Conservation (phyloP, 2,888 invertebrate species). For the Heliconius ismenius region DNA sequence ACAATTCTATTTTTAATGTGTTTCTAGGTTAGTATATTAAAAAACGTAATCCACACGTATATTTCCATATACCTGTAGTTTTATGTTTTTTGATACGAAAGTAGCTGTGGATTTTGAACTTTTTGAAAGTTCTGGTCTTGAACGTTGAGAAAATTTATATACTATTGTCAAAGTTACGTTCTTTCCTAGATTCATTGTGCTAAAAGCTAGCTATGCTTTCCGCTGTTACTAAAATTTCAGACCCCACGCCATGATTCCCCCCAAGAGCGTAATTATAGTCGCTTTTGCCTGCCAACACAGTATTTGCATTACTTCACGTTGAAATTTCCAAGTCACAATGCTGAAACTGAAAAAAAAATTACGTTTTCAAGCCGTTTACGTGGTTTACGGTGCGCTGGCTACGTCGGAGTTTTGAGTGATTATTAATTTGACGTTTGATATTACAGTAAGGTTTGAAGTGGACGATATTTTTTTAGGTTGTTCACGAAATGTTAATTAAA, state of each 20-base stretch:
- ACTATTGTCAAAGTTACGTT: conserved; percentile 15
- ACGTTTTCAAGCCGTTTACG: conserved; percentile 44
- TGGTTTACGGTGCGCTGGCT: conserved; percentile 44
- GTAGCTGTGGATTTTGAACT: background rate
- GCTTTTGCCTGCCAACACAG: conserved; percentile 60
- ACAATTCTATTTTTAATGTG: background rate
- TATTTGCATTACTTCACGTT: conserved; percentile 60
- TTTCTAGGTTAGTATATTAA: background rate
- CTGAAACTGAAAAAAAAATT: conserved; percentile 46
- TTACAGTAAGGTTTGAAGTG: conserved; percentile 39
- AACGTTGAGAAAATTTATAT: conserved; percentile 1
- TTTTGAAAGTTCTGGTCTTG: background rate
- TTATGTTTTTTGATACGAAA: background rate
- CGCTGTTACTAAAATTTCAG: conserved; percentile 37
- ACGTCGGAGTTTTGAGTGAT: conserved; percentile 44
- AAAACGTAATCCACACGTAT: background rate
- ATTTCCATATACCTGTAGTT: background rate
- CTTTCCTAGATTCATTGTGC: conserved; percentile 13
- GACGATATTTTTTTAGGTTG: conserved; percentile 44
- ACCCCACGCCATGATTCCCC: conserved; percentile 52
- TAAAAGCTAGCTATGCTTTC: conserved; percentile 28
- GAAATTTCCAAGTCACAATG: conserved; percentile 49
- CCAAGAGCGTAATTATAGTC: conserved; percentile 65
- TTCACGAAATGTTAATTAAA: conserved; percentile 45
- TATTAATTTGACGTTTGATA: conserved; percentile 47